Conservation (phyloP, 2,113 vertebrate species). For the Actenoides hombroni region DNA sequence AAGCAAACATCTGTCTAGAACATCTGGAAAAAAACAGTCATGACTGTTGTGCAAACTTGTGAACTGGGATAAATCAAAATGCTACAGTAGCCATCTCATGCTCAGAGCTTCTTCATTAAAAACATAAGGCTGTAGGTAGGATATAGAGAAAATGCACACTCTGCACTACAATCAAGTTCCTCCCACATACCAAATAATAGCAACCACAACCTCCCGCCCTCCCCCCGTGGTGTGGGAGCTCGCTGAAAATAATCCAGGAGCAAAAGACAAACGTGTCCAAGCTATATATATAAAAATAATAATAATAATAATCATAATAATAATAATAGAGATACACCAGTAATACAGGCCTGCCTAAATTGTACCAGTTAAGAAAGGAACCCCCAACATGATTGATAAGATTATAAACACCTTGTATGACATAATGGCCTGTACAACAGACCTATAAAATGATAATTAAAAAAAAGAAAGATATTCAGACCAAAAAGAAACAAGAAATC, state of each 20-base stretch:
- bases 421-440: slow-evolving; percentile 88
- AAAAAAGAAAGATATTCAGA: slow-evolving; percentile 77
- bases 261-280: slow-evolving; percentile 78
- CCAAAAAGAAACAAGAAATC: slow-evolving; percentile 72
- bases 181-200: background rate
- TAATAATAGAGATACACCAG: slow-evolving; percentile 78
- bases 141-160: background rate
- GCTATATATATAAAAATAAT: slow-evolving; percentile 75
- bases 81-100: background rate
- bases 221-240: slow-evolving; percentile 72
- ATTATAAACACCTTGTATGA: slow-evolving; percentile 90
- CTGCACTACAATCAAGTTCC: background rate
- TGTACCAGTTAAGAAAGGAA: slow-evolving; percentile 89
- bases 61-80: background rate
- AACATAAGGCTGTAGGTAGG: background rate
- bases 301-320: slow-evolving; percentile 70
- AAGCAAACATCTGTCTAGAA: background rate
- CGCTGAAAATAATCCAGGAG: slow-evolving; percentile 81
- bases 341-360: slow-evolving; percentile 85
- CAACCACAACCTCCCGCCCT: background rate
- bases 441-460: slow-evolving; percentile 82
- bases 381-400: slow-evolving; percentile 82
- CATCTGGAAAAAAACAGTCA: accelerated
- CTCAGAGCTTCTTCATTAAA: background rate
- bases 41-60: background rate